phyloP scores from a whole-genome alignment of 1,140 invertebrate species.

The Drosophila ironensis region DNA sequence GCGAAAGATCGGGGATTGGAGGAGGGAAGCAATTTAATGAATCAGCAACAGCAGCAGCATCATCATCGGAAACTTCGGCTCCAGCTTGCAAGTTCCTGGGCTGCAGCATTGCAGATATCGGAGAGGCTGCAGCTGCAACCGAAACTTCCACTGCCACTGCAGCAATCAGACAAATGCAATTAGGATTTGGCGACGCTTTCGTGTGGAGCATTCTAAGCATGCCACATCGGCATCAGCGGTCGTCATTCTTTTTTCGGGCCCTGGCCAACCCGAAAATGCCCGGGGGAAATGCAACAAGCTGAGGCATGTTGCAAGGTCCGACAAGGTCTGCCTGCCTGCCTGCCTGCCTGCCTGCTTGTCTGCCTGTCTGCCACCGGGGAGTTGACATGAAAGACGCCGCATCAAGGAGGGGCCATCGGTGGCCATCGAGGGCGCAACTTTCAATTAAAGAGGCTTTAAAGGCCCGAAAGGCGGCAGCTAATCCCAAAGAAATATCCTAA shows the following conservation, averaged over 20 bases:
- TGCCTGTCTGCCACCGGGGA: conserved; percentile 34
- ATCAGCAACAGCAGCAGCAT: conserved; percentile 66
- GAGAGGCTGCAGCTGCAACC: conserved; percentile 30
- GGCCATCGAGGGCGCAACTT: background rate
- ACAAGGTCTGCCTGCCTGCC: too few relatives aligned
- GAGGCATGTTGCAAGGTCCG: conserved; percentile 16
- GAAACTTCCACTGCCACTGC: background rate
- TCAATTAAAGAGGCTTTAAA: conserved; percentile 12
- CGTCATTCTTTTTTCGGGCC: conserved; percentile 18
- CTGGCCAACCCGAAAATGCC: background rate
- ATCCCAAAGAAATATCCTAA: too few relatives aligned
- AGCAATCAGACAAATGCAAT: conserved; percentile 76
- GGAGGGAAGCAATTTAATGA: conserved; percentile 58
- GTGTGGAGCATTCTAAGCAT: conserved; percentile 60
- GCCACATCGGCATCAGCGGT: conserved; percentile 11
- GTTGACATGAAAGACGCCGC: conserved; percentile 50
- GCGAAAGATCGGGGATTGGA: conserved; percentile 19
- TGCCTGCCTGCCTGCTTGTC: too few relatives aligned
- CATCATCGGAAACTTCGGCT: conserved; percentile 23
- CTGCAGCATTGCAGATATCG: conserved; percentile 39
- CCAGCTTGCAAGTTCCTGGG: background rate
- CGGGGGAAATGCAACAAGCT: conserved; percentile 28
- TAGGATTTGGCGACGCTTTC: conserved; percentile 68
- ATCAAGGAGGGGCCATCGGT: conserved; percentile 22
- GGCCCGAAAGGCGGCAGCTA: too few relatives aligned